Evolutionary conservation across 2,797 vertebrate genomes (phyloP).

Genomic region (Falco rusticolus): DNA sequence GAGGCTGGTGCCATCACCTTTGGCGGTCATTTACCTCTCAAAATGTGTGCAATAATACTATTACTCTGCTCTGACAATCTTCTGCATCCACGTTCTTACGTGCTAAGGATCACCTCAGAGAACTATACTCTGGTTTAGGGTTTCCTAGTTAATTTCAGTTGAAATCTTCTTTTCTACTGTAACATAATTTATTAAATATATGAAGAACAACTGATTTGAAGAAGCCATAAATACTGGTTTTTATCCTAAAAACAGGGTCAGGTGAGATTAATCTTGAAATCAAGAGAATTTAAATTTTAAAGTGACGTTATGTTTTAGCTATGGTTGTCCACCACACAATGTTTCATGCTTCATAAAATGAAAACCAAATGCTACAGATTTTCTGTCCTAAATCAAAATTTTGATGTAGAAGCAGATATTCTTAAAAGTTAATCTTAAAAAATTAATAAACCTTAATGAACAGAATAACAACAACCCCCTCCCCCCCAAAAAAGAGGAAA

Average conservation of each 20-base stretch:
- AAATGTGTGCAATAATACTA: not conserved
- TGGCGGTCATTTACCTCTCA: not conserved
- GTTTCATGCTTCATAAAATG: not conserved
- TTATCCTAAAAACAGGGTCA: not conserved
- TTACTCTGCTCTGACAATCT: not conserved
- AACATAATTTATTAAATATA: not conserved
- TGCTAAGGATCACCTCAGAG: not conserved
- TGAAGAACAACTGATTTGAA: not conserved
- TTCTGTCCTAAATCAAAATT: not conserved
- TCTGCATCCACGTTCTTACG: not conserved
- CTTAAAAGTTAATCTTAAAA: not conserved
- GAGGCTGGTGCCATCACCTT: not conserved
- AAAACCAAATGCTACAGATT: not conserved
- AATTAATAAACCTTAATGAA: not conserved
- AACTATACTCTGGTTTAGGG: not conserved
- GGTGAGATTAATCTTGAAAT: not conserved
- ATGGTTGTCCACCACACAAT: not conserved
- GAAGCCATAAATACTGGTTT: not conserved
- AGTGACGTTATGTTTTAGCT: not conserved
- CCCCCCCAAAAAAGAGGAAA: not conserved
- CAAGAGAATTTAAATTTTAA: not conserved
- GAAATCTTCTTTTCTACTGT: not conserved
- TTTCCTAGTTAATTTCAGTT: not conserved
- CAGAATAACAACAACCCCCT: not conserved
- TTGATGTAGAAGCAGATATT: not conserved